Percentiles rank a stretch among this genome's conserved stretches.
Evolutionary conservation across 1,140 invertebrate genomes (phyloP).

Genomic region (Drosophila malerkotliana): DNA sequence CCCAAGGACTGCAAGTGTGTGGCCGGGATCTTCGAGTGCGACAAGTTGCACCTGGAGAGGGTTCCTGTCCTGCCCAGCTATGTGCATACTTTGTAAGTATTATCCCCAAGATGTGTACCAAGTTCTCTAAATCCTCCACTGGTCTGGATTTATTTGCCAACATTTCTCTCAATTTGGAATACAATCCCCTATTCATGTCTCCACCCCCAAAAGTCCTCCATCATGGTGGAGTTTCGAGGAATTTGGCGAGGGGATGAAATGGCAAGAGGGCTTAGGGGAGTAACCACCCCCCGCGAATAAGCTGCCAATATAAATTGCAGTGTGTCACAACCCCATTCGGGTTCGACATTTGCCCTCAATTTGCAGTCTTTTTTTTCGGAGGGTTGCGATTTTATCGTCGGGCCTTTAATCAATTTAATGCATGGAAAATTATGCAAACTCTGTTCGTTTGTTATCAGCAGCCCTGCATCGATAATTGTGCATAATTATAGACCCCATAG

Average conservation of each 20-base stretch:
- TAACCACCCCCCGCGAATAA: slow-evolving; percentile 22
- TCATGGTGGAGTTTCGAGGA: slow-evolving; percentile 2
- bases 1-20: slow-evolving; percentile 86
- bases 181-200: background rate
- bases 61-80: slow-evolving; percentile 87
- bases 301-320: slow-evolving; percentile 50
- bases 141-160: too few relatives aligned
- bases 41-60: slow-evolving; percentile 85
- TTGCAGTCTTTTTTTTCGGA: slow-evolving; percentile 21
- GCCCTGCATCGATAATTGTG: slow-evolving; percentile 63
- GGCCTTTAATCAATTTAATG: slow-evolving; percentile 77
- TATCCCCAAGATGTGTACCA: too few relatives aligned
- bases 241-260: slow-evolving; percentile 49
- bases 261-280: background rate
- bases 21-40: slow-evolving; percentile 86
- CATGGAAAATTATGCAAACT: slow-evolving; percentile 65
- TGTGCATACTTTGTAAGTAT: slow-evolving; percentile 86
- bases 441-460: slow-evolving; percentile 40
- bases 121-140: background rate
- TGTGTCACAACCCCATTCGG: slow-evolving; percentile 34
- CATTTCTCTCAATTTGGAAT: background rate
- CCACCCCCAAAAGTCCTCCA: background rate
- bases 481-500: slow-evolving; percentile 50
- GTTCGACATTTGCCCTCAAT: slow-evolving; percentile 41
- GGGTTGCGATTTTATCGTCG: slow-evolving; percentile 72